A percentile compares a stretch with the other conserved stretches of the same genome.
Evolutionary conservation across 2,888 invertebrate genomes (phyloP).

Genomic region (Cosmia trapezina): DNA sequence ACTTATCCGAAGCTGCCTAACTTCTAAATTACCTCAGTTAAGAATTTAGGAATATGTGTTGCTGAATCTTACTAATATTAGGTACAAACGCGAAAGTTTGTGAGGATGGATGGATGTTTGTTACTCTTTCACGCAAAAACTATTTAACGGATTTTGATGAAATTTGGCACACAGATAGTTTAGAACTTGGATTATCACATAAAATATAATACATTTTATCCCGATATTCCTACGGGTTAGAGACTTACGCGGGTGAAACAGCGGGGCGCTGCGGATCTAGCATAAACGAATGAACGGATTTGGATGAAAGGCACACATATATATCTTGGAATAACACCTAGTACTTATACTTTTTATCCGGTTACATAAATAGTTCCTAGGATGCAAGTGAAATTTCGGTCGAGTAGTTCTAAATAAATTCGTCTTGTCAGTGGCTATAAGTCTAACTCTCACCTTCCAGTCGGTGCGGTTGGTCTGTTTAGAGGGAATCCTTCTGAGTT

Average conservation of each 20-base stretch:
- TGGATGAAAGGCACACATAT: neutral
- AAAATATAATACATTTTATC: no score
- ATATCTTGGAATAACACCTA: neutral
- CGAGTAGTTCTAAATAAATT: slow-evolving; percentile 3
- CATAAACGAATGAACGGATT: neutral
- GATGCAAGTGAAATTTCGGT: neutral
- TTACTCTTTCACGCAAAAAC: no score
- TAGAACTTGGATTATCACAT: no score
- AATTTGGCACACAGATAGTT: no score
- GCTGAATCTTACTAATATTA: neutral
- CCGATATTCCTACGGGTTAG: no score
- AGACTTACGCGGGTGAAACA: no score
- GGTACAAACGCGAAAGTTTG: no score
- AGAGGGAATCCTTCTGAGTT: slow-evolving; percentile 73
- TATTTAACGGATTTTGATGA: no score
- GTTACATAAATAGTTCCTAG: neutral
- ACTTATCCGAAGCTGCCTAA: neutral
- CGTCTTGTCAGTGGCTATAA: neutral
- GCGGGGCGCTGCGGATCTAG: no score
- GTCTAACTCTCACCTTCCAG: slow-evolving; percentile 27
- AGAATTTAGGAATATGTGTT: neutral
- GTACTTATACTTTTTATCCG: neutral
- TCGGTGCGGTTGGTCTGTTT: slow-evolving; percentile 60
- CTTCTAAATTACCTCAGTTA: neutral
- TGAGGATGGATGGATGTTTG: no score